These are phyloP conservation scores for Eulacestoma nigropectus DNA, from an alignment of 2,113 vertebrate species.

Conservation along the genomic window DNA sequence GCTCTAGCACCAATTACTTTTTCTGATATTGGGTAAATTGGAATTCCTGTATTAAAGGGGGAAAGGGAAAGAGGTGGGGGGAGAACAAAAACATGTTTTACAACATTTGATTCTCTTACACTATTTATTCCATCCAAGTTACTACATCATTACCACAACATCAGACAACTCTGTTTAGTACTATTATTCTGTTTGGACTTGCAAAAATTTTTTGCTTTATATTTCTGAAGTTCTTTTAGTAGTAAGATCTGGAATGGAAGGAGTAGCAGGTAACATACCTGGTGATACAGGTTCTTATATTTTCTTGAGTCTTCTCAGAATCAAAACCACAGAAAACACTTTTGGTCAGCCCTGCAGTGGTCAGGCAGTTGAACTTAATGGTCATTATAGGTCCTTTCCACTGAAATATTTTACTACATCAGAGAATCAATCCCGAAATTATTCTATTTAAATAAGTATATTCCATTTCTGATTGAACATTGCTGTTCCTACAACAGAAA, in stretches of 20 bases:
- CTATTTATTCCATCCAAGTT: background rate
- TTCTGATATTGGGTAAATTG: background rate
- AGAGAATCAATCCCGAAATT: background rate
- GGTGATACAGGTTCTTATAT: background rate
- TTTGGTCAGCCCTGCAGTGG: background rate
- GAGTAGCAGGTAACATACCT: background rate
- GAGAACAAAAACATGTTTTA: background rate
- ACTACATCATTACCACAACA: background rate
- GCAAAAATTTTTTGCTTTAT: background rate
- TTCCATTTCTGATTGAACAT: background rate
- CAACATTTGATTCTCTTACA: background rate
- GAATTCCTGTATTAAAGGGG: background rate
- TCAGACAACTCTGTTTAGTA: background rate
- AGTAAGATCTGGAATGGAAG: background rate
- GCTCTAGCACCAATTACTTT: background rate
- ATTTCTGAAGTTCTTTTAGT: background rate
- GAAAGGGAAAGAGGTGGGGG: accelerated
- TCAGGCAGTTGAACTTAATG: background rate
- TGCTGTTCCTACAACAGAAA: background rate
- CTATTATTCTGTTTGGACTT: background rate
- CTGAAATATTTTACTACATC: background rate
- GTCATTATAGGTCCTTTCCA: background rate
- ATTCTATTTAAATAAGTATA: background rate
- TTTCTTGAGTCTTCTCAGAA: background rate
- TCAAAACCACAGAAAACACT: background rate